Percentiles rank a stretch among this genome's conserved stretches.
phyloP scores from a whole-genome alignment of 2,888 invertebrate species.

The Mantis religiosa region DNA sequence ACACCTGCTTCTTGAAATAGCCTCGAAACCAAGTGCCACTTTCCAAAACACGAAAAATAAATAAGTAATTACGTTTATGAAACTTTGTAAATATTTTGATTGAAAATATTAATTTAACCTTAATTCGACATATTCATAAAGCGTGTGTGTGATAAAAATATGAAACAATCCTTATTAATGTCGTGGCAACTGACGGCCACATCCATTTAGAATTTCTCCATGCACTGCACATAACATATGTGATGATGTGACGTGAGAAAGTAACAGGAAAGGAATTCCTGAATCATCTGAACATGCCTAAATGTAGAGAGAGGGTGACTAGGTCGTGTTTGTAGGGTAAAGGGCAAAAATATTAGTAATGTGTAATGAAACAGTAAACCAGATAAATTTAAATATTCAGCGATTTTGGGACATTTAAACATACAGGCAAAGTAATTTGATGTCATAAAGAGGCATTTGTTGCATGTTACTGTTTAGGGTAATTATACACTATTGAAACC shows the following conservation, averaged over 20 bases:
- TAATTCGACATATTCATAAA: neutral
- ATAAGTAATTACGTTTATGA: neutral
- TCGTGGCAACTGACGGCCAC: neutral
- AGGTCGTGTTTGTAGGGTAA: too few relatives aligned
- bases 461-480: too few relatives aligned
- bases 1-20: conserved; percentile 24
- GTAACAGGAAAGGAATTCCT: neutral
- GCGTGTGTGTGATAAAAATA: neutral
- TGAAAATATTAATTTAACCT: neutral
- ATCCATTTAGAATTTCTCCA: neutral
- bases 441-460: too few relatives aligned
- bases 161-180: neutral
- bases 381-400: too few relatives aligned
- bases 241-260: too few relatives aligned
- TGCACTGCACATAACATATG: neutral
- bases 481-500: too few relatives aligned
- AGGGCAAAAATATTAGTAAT: too few relatives aligned
- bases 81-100: neutral
- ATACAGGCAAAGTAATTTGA: too few relatives aligned
- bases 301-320: neutral
- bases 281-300: neutral
- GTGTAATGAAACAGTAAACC: too few relatives aligned
- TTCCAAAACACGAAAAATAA: neutral
- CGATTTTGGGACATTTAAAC: too few relatives aligned
- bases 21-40: conserved; percentile 1